These are phyloP conservation scores for Hycleus phaleratus DNA, from an alignment of 1,140 invertebrate species.

Conservation along the genomic window DNA sequence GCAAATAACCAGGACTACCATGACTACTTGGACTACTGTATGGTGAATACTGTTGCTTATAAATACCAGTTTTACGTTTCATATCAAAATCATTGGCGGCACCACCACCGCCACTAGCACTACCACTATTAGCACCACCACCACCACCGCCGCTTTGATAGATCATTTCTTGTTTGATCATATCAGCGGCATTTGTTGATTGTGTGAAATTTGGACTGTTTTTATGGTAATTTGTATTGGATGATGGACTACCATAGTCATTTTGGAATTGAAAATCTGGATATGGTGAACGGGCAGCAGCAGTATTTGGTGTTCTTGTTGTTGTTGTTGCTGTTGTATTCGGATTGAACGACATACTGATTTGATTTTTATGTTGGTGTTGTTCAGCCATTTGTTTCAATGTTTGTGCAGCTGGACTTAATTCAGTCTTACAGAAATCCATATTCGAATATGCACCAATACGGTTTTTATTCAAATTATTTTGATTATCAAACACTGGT, in stretches of 20 bases:
- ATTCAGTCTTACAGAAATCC: slow-evolving; percentile 55
- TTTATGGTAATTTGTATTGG: slow-evolving; percentile 43
- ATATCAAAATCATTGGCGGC: slow-evolving; percentile 44
- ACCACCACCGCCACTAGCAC: too few species aligned
- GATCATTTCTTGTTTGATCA: slow-evolving; percentile 43
- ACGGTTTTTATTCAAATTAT: slow-evolving; percentile 35
- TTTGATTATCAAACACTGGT: slow-evolving; percentile 39
- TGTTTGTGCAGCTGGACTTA: slow-evolving; percentile 85
- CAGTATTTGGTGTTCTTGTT: slow-evolving; percentile 37
- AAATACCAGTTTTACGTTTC: slow-evolving; percentile 43
- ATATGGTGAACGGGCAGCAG: slow-evolving; percentile 41
- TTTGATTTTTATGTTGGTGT: slow-evolving; percentile 78
- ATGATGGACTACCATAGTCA: slow-evolving; percentile 46
- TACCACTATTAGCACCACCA: too few species aligned
- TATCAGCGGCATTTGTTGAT: slow-evolving; percentile 21
- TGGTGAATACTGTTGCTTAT: slow-evolving; percentile 58
- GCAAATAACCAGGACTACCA: slow-evolving; percentile 56
- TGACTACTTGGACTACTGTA: slow-evolving; percentile 54
- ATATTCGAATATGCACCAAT: slow-evolving; percentile 42
- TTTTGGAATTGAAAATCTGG: slow-evolving; percentile 45
- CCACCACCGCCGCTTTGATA: slow-evolving; percentile 22
- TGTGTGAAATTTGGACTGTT: slow-evolving; percentile 42
- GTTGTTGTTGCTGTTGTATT: background rate
- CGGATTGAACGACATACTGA: slow-evolving; percentile 43
- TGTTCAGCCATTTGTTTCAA: slow-evolving; percentile 94